These are phyloP conservation scores for Lacerta bilineata DNA, from an alignment of 2,797 vertebrate species.

Conservation along the genomic window DNA sequence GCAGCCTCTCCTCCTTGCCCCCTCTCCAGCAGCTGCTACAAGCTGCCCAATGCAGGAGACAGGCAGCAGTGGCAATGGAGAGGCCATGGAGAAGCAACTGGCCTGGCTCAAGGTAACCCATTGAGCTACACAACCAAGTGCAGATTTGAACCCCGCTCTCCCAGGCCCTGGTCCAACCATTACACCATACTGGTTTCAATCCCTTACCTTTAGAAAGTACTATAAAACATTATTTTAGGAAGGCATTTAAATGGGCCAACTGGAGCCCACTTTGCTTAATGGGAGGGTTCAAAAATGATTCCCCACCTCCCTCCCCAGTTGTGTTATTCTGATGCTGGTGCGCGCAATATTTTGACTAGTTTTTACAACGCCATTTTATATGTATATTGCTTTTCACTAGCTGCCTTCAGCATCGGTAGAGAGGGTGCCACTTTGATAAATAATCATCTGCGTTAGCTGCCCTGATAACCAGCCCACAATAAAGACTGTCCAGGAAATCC, in stretches of 20 bases:
- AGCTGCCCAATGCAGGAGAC: no score
- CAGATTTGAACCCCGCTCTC: no score
- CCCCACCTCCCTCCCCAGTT: no score
- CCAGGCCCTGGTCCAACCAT: no score
- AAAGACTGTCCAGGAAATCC: background rate
- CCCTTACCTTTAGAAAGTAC: background rate
- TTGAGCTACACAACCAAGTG: no score
- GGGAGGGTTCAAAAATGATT: background rate
- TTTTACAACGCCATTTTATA: background rate
- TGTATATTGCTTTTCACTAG: background rate
- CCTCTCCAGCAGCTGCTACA: no score
- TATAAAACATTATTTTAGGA: background rate
- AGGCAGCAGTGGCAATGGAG: background rate
- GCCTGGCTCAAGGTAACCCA: no score
- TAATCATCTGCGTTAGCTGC: background rate
- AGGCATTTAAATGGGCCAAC: background rate
- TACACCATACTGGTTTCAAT: no score
- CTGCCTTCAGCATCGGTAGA: background rate
- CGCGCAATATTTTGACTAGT: background rate
- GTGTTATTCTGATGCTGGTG: background rate
- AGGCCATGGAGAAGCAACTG: no score
- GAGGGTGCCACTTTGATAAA: background rate
- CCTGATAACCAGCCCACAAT: background rate
- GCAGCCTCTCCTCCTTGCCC: no score
- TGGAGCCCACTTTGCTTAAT: background rate